phyloP scores from a whole-genome alignment of 2,888 invertebrate species.

The Vannuccia rotundouncinata region DNA sequence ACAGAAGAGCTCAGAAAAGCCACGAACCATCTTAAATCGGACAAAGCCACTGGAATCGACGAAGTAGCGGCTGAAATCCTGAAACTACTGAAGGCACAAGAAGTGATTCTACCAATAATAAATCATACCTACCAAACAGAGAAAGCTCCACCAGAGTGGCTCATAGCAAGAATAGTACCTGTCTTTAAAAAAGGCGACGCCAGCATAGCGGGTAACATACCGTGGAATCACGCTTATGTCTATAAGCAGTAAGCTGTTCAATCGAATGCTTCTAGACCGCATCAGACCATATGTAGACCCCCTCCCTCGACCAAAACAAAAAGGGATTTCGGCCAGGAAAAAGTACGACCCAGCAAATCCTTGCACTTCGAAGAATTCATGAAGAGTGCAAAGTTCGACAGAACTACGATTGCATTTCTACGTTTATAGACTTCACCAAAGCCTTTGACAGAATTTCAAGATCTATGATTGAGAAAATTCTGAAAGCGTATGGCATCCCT shows the following conservation, averaged over 20 bases:
- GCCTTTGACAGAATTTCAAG: constrained; percentile 20
- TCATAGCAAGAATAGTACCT: constrained; percentile 24
- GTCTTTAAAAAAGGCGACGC: constrained; percentile 26
- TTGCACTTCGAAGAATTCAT: constrained; percentile 16
- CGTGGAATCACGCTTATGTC: constrained; percentile 23
- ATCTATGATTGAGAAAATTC: constrained; percentile 24
- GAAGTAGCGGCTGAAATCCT: constrained; percentile 21
- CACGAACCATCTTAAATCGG: constrained; percentile 24
- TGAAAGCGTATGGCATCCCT: constrained; percentile 26
- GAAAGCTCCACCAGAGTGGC: constrained; percentile 10
- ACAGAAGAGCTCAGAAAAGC: constrained; percentile 26
- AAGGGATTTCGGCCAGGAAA: constrained; percentile 19
- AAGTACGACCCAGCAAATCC: constrained; percentile 26
- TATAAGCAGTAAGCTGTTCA: constrained; percentile 22
- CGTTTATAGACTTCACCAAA: constrained; percentile 24
- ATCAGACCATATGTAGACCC: constrained; percentile 23
- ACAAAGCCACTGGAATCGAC: constrained; percentile 24
- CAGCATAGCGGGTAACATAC: constrained; percentile 23
- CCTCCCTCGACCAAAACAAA: constrained; percentile 14
- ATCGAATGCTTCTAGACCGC: constrained; percentile 24
- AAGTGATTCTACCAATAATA: constrained; percentile 18
- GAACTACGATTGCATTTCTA: constrained; percentile 20
- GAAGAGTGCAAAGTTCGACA: constrained; percentile 23
- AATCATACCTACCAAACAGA: constrained; percentile 20
- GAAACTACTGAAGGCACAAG: constrained; percentile 16